Evolutionary conservation across 2,113 vertebrate genomes (phyloP), one percentile per base, ranked within the genome.

Genomic region (Colinus virginianus): DNA sequence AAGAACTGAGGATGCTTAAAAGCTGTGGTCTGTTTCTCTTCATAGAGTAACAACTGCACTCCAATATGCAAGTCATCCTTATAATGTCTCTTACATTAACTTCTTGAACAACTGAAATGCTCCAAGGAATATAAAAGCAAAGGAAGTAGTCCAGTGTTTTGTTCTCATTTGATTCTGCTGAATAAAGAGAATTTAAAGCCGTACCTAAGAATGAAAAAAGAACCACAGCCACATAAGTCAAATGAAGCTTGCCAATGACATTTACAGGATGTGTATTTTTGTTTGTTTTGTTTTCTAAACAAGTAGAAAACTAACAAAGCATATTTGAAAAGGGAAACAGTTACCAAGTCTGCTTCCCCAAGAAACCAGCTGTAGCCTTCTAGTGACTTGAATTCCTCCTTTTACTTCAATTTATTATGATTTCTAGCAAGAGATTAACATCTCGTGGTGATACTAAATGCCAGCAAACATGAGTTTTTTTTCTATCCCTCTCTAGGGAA

Each of bases 341-440:
- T 42, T 75, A 42, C 28, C 38, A 19, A 16, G 16, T 13, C 55
- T 59, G 1, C 42, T 67, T 55, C 45, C 43, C 49, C 51, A 7
- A 1, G 0, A 42, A 21, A 17, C 7, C 34, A 87, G 14, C 0
- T 1, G 6, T 9, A 38, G 25, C 30, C 2, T 26, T 62, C 36
- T 84, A 36, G 19, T 66, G 36, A n/a, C 15, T 13, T 71, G 28
- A 2, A 3, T 18, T 87, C 22, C 43, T 63, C 28, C 45, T n/a
- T n/a, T 56, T 25, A 62, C 14, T 84, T 64, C n/a, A 56, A 20
- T 22, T 51, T 5, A 2, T 21, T 55, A 34, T 4, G 6, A 6
- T n/a, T 72, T 76, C 63, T 11, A 91, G 30, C 12, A 36, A 69
- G 25, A 7, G 8, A 17, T 2, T 13, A 70, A 7, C 53, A 46